A percentile compares a stretch with the other conserved stretches of the same genome.
phyloP scores from a whole-genome alignment of 1,140 invertebrate genomes.

The Aricia agestis region DNA sequence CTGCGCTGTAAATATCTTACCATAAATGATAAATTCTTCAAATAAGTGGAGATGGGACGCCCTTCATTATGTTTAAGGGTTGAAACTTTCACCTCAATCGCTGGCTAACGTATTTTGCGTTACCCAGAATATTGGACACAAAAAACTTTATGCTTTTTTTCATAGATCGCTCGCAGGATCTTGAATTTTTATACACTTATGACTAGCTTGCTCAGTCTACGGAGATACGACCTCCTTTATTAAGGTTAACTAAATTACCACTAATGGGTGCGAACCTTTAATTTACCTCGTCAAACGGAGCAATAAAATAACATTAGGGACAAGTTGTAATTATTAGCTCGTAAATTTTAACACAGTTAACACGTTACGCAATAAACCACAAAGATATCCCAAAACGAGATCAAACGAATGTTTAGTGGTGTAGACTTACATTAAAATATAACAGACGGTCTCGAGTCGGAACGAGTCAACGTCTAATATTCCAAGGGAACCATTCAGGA shows the following conservation, averaged over 20 bases:
- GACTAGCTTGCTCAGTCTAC: slow-evolving; percentile 5
- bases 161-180: background rate
- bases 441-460: slow-evolving; percentile 21
- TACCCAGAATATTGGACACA: background rate
- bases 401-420: slow-evolving; percentile 23
- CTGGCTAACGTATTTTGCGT: background rate
- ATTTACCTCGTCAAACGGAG: background rate
- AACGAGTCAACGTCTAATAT: slow-evolving; percentile 19
- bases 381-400: slow-evolving; percentile 23
- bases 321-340: slow-evolving; percentile 16
- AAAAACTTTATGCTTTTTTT: background rate
- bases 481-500: slow-evolving; percentile 27
- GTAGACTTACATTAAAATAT: slow-evolving; percentile 26
- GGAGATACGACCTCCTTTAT: slow-evolving; percentile 52
- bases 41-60: background rate
- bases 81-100: background rate
- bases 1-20: background rate
- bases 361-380: slow-evolving; percentile 4
- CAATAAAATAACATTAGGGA: slow-evolving; percentile 11
- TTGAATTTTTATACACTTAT: background rate
- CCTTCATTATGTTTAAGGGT: slow-evolving; percentile 9
- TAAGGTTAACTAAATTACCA: slow-evolving; percentile 68
- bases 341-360: slow-evolving; percentile 15
- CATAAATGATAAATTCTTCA: background rate
- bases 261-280: slow-evolving; percentile 20